These are phyloP conservation scores for Microplitis manilae DNA, from an alignment of 2,888 invertebrate species.

Conservation along the genomic window DNA sequence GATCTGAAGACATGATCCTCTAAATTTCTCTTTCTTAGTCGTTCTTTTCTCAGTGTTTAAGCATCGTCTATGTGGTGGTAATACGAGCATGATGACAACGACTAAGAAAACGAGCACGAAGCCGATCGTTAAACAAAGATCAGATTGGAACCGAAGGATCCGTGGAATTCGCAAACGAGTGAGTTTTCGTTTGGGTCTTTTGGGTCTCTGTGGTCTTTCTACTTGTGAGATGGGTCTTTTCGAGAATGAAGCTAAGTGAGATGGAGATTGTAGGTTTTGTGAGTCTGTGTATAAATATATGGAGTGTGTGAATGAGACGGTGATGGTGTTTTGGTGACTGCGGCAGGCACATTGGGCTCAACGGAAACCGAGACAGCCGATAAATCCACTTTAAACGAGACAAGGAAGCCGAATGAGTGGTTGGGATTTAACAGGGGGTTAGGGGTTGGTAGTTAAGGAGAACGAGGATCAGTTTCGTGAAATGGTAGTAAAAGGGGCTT, in stretches of 20 bases:
- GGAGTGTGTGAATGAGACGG: constrained; percentile 17
- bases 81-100: constrained; percentile 37
- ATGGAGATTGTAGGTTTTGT: constrained; percentile 44
- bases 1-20: constrained; percentile 41
- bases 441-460: constrained; percentile 18
- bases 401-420: constrained; percentile 29
- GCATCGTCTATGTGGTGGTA: constrained; percentile 33
- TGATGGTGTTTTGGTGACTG: constrained; percentile 29
- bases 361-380: constrained; percentile 44
- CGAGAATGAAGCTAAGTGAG: constrained; percentile 41
- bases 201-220: constrained; percentile 31
- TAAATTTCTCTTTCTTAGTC: constrained; percentile 36
- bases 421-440: neutral
- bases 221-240: constrained; percentile 26
- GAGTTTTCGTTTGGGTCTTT: constrained; percentile 45
- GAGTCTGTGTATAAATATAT: constrained; percentile 6
- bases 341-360: constrained; percentile 13
- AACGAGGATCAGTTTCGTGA: constrained; percentile 19
- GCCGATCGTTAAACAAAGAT: constrained; percentile 52
- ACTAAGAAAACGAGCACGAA: neutral
- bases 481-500: neutral
- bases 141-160: constrained; percentile 46
- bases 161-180: constrained; percentile 53
- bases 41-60: constrained; percentile 39
- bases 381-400: constrained; percentile 43